phyloP scores from a whole-genome alignment of 1,140 invertebrate genomes.

The Plectrocnemia conspersa region DNA sequence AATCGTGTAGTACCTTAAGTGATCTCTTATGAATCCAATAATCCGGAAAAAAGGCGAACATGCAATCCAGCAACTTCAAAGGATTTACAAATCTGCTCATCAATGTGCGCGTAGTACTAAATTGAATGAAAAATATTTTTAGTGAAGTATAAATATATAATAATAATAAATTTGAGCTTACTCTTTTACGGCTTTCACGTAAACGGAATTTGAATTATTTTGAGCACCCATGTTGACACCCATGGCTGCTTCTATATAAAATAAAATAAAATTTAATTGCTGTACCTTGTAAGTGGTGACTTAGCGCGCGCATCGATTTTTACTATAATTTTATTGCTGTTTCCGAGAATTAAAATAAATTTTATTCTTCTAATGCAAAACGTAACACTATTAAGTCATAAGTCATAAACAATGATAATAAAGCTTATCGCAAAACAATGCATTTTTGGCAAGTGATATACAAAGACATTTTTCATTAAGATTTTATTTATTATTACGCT shows the following conservation, averaged over 20 bases:
- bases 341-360: no score
- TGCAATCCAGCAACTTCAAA: constrained; percentile 38
- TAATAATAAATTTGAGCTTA: constrained; percentile 41
- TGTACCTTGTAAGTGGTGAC: no score
- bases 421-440: no score
- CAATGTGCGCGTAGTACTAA: constrained; percentile 42
- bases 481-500: no score
- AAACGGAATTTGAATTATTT: constrained; percentile 62
- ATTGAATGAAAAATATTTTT: not conserved
- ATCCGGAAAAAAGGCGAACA: constrained; percentile 43
- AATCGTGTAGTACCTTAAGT: constrained; percentile 63
- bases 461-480: no score
- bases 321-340: no score
- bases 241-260: constrained; percentile 72
- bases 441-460: no score
- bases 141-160: constrained; percentile 9
- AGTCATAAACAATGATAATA: no score
- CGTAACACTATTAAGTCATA: no score
- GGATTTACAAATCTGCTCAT: constrained; percentile 43
- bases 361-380: no score
- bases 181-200: constrained; percentile 65
- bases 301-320: no score
- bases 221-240: constrained; percentile 73
- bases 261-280: no score
- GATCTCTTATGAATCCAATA: constrained; percentile 50